Base-by-base conservation (phyloP, 1,140 invertebrate genomes). In the Phymorhynchus buccinoides region DNA sequence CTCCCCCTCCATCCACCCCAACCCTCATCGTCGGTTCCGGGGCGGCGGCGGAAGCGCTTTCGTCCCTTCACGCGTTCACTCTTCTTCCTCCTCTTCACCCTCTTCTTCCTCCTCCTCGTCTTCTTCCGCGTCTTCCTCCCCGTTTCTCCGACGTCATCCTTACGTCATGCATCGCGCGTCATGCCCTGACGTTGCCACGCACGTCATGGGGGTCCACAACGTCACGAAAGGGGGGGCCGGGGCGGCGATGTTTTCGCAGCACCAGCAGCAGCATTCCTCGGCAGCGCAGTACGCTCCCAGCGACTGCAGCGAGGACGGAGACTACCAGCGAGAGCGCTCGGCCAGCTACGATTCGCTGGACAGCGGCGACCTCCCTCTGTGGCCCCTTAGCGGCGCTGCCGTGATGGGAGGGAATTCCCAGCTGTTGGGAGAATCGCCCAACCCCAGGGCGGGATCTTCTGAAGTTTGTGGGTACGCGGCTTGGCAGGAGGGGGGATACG, bases 61-160 rank as follows among this genome's bases (percentile, higher is more conserved):
- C n/a, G n/a, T n/a, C n/a, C n/a, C 4, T 27, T 62, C 12, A 6
- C n/a, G 14, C 56, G 22, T 0, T n/a, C 66, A 30, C 39, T 56
- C 80, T 7, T 30, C 73, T 16, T 27, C 52, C 41, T n/a, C 48
- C 27, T 42, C 73, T 27, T 62, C 83, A 22, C 37, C 84, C 35
- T n/a, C 48, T 41, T n/a, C 77, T 30, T 77, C 42, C 68, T 71
- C 66, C 41, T 73, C 84, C 30, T 14, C 84, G 22, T 44, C 52
- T 7, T 42, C 41, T 75, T 41, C 62, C 52, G 48, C 37, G 1
- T 39, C 56, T 1, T 44, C 62, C 39, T 39, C 66, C 4, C 41
- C 81, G 18, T 83, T 79, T 32, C 77, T 37, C 22, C 83, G 48
- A 39, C 35, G 62, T 0, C n/a, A 0, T 3, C 41, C 39, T 14